These are phyloP conservation scores for Syrrhaptes paradoxus DNA, from an alignment of 2,113 vertebrate species.

Conservation along the genomic window DNA sequence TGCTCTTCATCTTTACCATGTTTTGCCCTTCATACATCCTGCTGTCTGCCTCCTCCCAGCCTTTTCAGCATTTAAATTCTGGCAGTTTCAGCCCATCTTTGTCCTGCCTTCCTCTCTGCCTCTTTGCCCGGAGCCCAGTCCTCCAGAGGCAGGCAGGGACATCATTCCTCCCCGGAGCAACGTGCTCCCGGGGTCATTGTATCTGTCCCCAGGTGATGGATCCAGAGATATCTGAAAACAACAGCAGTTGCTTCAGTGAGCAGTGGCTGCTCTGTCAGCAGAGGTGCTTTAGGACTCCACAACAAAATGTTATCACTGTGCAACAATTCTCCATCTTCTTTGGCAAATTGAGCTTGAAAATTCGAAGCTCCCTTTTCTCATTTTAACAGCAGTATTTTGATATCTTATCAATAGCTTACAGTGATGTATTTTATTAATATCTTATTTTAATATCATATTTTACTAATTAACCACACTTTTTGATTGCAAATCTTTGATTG, in stretches of 20 bases:
- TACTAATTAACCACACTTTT: not conserved
- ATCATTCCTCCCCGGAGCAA: too few species aligned
- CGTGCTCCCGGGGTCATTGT: not conserved
- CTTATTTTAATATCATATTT: not conserved
- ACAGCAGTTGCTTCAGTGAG: not conserved
- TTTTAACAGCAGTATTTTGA: not conserved
- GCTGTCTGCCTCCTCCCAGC: not conserved
- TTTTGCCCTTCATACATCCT: not conserved
- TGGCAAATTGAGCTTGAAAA: not conserved
- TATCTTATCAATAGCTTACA: not conserved
- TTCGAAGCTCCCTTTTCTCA: not conserved
- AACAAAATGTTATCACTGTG: not conserved
- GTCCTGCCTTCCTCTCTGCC: not conserved
- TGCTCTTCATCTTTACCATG: not conserved
- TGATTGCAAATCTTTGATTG: not conserved
- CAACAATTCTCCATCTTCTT: not conserved
- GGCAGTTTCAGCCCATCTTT: not conserved
- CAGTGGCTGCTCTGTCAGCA: not conserved
- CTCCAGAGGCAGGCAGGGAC: not conserved
- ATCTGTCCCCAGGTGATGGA: not conserved
- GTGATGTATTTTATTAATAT: not conserved
- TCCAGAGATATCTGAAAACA: fast-evolving
- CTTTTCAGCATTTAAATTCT: not conserved
- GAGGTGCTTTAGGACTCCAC: not conserved
- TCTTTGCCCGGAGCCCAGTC: not conserved